These are phyloP conservation scores for Acrocephalus scirpaceus DNA, from an alignment of 2,797 vertebrate genomes.

Conservation along the genomic window DNA sequence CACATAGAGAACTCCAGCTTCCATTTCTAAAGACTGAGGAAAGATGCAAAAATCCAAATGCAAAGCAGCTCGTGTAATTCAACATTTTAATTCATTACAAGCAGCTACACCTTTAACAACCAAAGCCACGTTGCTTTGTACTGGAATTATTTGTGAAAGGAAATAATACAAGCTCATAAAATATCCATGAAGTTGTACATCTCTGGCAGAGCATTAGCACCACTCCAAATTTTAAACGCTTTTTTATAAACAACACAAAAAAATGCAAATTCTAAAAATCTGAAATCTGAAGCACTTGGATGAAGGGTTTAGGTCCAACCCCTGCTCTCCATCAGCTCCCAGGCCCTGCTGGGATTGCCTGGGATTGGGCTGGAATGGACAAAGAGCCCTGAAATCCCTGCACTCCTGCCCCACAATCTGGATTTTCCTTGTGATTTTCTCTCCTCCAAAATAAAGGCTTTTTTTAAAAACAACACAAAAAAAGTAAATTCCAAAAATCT, in stretches of 20 bases:
- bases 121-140: not conserved
- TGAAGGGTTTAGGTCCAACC: not conserved
- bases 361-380: not conserved
- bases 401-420: fast-evolving
- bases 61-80: not conserved
- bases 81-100: not conserved
- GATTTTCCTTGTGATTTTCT: not conserved
- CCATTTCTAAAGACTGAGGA: not conserved
- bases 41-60: not conserved
- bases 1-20: not conserved
- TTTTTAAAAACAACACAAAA: too few species aligned
- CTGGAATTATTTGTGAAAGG: not conserved
- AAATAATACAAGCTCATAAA: not conserved
- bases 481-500: too few species aligned
- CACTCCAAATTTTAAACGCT: not conserved
- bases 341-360: not conserved
- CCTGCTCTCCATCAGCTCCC: not conserved
- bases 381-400: not conserved
- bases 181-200: not conserved
- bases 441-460: too few species aligned
- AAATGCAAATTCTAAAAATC: not conserved
- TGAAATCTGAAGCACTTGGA: not conserved
- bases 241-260: not conserved
- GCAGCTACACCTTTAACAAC: not conserved
- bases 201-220: not conserved